phyloP scores from a whole-genome alignment of 2,797 vertebrate species.

The Sebastes oblongus region DNA sequence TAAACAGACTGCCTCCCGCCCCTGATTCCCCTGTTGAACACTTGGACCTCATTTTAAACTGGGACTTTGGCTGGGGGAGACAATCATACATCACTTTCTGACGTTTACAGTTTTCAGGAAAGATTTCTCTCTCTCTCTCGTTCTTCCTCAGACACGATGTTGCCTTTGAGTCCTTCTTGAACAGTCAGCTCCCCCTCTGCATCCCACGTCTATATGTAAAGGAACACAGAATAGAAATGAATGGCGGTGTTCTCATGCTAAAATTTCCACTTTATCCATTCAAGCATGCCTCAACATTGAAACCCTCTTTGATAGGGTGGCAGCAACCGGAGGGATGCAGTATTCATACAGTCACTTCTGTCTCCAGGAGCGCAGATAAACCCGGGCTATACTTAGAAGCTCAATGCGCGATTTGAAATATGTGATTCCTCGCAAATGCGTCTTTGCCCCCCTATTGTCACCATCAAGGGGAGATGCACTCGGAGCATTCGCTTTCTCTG shows the following conservation, averaged over 20 bases:
- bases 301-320: constrained; percentile 76
- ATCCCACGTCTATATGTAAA: constrained; percentile 42
- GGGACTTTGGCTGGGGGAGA: not conserved
- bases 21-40: not conserved
- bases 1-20: constrained; percentile 1
- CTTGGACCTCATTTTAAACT: constrained; percentile 37
- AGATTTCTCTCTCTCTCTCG: not conserved
- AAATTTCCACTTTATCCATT: constrained; percentile 73
- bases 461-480: constrained; percentile 44
- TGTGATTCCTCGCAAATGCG: constrained; percentile 61
- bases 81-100: constrained; percentile 20
- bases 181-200: constrained; percentile 9
- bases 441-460: constrained; percentile 59
- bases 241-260: constrained; percentile 63
- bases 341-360: constrained; percentile 72
- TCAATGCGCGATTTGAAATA: constrained; percentile 69
- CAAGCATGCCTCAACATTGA: constrained; percentile 75
- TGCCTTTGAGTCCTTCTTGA: constrained; percentile 33
- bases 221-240: constrained; percentile 50
- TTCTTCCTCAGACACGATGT: constrained; percentile 29
- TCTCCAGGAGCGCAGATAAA: constrained; percentile 73
- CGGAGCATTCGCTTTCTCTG: constrained; percentile 36
- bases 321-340: constrained; percentile 71
- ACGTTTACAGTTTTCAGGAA: constrained; percentile 1
- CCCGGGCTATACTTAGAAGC: constrained; percentile 74